phyloP scores from a whole-genome alignment of 2,113 vertebrate species.

The Gallinago paraguaiae region DNA sequence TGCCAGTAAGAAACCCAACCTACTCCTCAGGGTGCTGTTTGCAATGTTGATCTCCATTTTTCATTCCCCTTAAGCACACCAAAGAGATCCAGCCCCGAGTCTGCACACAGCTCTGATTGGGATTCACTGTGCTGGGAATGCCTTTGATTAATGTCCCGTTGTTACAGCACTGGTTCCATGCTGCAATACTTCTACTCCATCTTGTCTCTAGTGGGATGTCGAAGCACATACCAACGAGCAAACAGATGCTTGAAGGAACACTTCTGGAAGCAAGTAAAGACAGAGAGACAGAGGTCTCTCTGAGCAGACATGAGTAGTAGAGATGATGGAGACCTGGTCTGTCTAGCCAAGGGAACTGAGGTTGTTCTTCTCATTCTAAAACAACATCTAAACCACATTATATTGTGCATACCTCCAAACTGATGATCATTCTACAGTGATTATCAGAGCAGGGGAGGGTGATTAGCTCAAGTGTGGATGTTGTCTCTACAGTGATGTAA shows the following conservation, averaged over 20 bases:
- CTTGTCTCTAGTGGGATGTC: background rate
- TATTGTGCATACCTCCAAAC: background rate
- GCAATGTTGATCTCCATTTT: conserved; percentile 35
- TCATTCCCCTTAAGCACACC: background rate
- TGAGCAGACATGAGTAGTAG: background rate
- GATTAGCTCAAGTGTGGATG: background rate
- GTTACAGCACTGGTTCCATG: background rate
- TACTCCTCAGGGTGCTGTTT: conserved; percentile 55
- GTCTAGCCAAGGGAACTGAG: background rate
- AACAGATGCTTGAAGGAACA: background rate
- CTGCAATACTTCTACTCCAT: background rate
- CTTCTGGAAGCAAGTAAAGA: background rate
- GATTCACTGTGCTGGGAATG: background rate
- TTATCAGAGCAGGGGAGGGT: background rate
- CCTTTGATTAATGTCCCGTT: accelerated
- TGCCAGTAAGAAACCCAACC: conserved; percentile 48
- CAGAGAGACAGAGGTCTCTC: background rate
- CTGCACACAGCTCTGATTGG: background rate
- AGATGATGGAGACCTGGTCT: background rate
- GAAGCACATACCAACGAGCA: background rate
- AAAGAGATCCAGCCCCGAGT: background rate
- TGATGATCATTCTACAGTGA: background rate
- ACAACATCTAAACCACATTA: background rate
- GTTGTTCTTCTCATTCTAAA: background rate
- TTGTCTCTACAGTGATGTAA: background rate